Evolutionary conservation across 2,113 vertebrate species (phyloP).

Genomic region (Geococcyx californianus): DNA sequence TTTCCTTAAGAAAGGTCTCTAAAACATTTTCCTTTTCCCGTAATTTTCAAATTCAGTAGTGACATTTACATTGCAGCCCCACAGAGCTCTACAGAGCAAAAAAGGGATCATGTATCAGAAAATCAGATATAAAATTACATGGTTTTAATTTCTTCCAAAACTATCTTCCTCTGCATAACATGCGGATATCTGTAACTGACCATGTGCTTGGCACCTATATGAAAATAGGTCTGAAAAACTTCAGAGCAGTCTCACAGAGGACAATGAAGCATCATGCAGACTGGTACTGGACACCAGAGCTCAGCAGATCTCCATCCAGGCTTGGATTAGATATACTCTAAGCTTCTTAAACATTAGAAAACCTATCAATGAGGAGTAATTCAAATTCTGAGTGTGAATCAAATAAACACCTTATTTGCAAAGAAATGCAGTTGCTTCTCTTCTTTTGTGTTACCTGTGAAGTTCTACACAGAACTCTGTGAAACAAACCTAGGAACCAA

Average conservation of each 20-base stretch:
- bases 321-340: neutral
- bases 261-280: neutral
- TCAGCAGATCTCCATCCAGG: neutral
- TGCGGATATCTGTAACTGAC: neutral
- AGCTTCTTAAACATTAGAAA: neutral
- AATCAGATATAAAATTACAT: neutral
- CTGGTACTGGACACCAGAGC: neutral
- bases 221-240: neutral
- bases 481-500: neutral
- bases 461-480: neutral
- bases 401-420: neutral
- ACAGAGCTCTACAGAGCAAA: neutral
- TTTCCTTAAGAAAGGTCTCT: neutral
- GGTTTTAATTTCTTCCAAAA: neutral
- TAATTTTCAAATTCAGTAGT: neutral
- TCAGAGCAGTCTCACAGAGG: neutral
- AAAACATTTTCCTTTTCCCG: neutral
- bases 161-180: neutral
- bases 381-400: neutral
- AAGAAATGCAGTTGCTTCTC: neutral
- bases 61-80: neutral
- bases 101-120: neutral
- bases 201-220: neutral
- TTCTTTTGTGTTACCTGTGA: rapidly evolving
- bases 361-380: neutral